Evolutionary conservation across 2,888 invertebrate species (phyloP).

Genomic region (Timandra comae): DNA sequence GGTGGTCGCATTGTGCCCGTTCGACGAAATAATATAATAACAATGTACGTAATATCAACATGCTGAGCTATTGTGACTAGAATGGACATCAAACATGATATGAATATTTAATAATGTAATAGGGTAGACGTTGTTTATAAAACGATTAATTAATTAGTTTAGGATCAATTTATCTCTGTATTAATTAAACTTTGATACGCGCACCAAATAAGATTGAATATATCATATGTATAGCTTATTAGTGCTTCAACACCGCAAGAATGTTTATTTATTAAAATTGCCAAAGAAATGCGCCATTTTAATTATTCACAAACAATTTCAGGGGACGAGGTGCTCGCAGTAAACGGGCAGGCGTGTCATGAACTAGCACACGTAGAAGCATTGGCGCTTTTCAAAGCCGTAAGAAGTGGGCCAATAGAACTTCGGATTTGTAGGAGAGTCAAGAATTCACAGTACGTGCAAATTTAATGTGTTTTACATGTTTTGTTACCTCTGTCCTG

Average conservation of each 20-base stretch:
- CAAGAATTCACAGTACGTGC: conserved; percentile 61
- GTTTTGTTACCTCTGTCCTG: conserved; percentile 1
- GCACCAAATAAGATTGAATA: too few relatives aligned
- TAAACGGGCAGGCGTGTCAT: conserved; percentile 87
- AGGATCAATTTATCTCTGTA: too few relatives aligned
- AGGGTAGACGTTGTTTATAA: too few relatives aligned
- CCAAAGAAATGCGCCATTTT: too few relatives aligned
- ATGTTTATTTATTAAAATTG: too few relatives aligned
- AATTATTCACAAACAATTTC: conserved; percentile 20
- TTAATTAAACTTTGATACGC: too few relatives aligned
- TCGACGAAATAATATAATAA: conserved; percentile 37
- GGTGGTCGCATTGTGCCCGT: conserved; percentile 38
- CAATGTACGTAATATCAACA: conserved; percentile 33
- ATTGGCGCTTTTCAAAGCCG: conserved; percentile 86
- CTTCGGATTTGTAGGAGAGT: conserved; percentile 82
- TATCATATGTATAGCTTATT: too few relatives aligned
- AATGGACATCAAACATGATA: conserved; percentile 28
- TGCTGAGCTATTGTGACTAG: conserved; percentile 29
- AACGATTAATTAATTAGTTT: too few relatives aligned
- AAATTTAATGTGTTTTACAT: not conserved
- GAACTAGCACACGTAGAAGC: conserved; percentile 89
- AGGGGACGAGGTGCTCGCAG: conserved; percentile 89
- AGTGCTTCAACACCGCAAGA: too few relatives aligned
- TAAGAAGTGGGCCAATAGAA: conserved; percentile 85
- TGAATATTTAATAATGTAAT: conserved; percentile 32